These are phyloP conservation scores for Aricia artaxerxes DNA, from an alignment of 2,888 invertebrate species.

Conservation along the genomic window DNA sequence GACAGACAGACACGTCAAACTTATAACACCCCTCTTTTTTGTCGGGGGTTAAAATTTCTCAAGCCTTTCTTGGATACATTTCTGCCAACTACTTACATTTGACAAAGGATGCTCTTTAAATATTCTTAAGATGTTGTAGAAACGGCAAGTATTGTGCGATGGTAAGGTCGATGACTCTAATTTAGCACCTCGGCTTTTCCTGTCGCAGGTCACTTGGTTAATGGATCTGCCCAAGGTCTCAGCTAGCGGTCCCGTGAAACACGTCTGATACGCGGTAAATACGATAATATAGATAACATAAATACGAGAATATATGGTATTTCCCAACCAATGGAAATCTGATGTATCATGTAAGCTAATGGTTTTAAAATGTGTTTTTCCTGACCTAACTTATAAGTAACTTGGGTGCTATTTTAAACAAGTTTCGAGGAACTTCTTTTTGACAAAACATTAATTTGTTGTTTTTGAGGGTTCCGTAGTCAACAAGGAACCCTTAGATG, in stretches of 20 bases:
- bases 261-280: neutral
- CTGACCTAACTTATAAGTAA: neutral
- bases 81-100: neutral
- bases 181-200: neutral
- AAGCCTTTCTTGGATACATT: neutral
- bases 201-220: slow-evolving; percentile 18
- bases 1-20: too few species aligned
- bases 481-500: too few species aligned
- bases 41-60: neutral
- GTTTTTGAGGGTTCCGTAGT: too few species aligned
- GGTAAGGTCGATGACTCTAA: neutral
- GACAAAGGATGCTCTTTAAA: too few species aligned
- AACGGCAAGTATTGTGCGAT: neutral
- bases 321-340: neutral
- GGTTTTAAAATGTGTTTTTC: neutral
- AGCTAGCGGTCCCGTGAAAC: slow-evolving; percentile 1
- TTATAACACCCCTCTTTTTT: too few species aligned
- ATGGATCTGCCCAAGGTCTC: slow-evolving; percentile 17
- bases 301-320: neutral
- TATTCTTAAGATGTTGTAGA: neutral
- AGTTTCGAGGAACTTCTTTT: neutral
- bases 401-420: neutral
- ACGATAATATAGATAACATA: neutral
- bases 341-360: neutral
- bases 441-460: too few species aligned